These are phyloP conservation scores for Zaprionus nigranus DNA, from an alignment of 1,140 invertebrate species.

Conservation along the genomic window DNA sequence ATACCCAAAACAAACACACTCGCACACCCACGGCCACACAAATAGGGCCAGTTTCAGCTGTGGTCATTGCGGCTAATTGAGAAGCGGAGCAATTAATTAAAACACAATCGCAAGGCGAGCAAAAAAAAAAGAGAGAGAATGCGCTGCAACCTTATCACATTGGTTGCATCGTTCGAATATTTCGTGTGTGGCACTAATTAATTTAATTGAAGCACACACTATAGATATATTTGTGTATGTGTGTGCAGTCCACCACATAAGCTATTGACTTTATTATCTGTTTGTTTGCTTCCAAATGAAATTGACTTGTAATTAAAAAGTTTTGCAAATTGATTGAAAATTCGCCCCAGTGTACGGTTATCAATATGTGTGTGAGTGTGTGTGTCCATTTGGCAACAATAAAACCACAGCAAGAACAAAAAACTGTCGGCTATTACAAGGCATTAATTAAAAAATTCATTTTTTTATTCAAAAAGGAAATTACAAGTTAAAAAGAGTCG, in stretches of 20 bases:
- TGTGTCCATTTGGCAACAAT: slow-evolving; percentile 32
- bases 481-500: slow-evolving; percentile 8
- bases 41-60: neutral
- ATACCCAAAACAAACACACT: slow-evolving; percentile 17
- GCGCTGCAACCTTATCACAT: neutral
- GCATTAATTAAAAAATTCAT: slow-evolving; percentile 74
- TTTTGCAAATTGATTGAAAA: slow-evolving; percentile 74
- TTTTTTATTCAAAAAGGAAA: slow-evolving; percentile 30
- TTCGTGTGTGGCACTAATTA: slow-evolving; percentile 64
- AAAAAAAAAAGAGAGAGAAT: neutral
- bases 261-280: slow-evolving; percentile 61
- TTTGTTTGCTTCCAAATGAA: slow-evolving; percentile 70
- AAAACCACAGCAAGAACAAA: slow-evolving; percentile 24
- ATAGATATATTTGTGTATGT: slow-evolving; percentile 13
- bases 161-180: slow-evolving; percentile 23
- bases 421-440: slow-evolving; percentile 53
- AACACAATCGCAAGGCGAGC: neutral
- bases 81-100: slow-evolving; percentile 5
- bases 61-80: slow-evolving; percentile 20
- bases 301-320: slow-evolving; percentile 82
- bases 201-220: slow-evolving; percentile 78
- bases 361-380: slow-evolving; percentile 6
- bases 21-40: slow-evolving; percentile 3
- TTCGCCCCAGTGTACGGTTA: slow-evolving; percentile 18
- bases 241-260: slow-evolving; percentile 25